Evolutionary conservation across 2,113 vertebrate genomes (phyloP).

Genomic region (Camelus dromedarius): DNA sequence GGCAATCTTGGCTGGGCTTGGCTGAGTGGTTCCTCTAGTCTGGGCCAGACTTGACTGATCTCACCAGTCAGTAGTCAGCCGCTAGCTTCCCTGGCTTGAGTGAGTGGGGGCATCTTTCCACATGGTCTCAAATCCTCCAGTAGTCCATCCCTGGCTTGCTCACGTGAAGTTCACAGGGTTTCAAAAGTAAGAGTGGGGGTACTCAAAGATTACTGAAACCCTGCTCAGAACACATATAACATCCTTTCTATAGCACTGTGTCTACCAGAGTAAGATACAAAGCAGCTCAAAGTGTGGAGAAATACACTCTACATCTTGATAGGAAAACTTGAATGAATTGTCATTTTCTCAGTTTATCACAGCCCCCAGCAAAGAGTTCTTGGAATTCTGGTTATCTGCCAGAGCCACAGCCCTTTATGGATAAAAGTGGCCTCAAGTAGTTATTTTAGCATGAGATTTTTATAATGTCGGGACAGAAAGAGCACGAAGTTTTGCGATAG

Average conservation of each 20-base stretch:
- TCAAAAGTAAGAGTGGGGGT: background rate
- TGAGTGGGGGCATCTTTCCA: background rate
- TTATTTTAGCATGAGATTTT: background rate
- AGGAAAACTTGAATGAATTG: background rate
- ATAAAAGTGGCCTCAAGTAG: background rate
- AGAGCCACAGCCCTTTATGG: background rate
- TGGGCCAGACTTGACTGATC: background rate
- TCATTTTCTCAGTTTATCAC: background rate
- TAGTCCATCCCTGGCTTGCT: background rate
- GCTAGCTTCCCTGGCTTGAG: background rate
- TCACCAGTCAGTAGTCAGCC: background rate
- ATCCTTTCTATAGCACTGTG: background rate
- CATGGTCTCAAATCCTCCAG: background rate
- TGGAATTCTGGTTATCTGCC: background rate
- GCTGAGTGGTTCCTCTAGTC: background rate
- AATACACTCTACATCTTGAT: background rate
- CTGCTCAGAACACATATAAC: background rate
- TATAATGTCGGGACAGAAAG: background rate
- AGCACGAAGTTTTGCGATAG: rapidly evolving
- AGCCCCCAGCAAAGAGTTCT: background rate
- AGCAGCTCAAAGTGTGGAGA: background rate
- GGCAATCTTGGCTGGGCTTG: background rate
- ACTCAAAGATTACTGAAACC: background rate
- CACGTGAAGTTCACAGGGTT: background rate
- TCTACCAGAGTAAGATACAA: background rate